Evolutionary conservation across 2,888 invertebrate species (phyloP).

Genomic region (Vesta saturnalis): DNA sequence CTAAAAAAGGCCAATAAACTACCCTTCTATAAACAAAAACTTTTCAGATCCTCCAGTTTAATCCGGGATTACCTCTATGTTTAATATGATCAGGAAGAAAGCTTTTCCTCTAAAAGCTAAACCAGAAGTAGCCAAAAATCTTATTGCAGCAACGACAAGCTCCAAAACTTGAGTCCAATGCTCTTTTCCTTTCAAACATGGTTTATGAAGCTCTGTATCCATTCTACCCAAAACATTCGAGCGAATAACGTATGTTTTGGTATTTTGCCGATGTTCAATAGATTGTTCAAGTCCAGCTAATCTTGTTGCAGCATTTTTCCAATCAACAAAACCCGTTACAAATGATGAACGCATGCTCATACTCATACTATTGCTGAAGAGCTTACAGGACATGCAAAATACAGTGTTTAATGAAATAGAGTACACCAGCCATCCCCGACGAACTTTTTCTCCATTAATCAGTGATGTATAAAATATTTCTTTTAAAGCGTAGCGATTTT

Average conservation of each 20-base stretch:
- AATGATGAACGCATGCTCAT: not conserved
- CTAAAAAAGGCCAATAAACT: no score
- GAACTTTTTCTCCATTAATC: not conserved
- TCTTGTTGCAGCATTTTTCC: slow-evolving; percentile 1
- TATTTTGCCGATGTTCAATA: slow-evolving; percentile 5
- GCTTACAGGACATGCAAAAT: not conserved
- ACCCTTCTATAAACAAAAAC: no score
- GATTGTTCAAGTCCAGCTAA: not conserved
- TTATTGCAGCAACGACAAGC: not conserved
- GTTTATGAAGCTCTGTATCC: slow-evolving; percentile 8
- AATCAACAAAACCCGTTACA: not conserved
- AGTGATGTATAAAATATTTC: not conserved
- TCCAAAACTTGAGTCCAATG: not conserved
- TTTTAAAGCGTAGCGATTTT: not conserved
- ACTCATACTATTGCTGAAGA: slow-evolving; percentile 1
- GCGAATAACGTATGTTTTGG: slow-evolving; percentile 1
- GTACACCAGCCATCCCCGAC: not conserved
- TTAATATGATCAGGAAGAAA: slow-evolving; percentile 2
- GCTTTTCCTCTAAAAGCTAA: slow-evolving; percentile 1
- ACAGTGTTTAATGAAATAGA: not conserved
- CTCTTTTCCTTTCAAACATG: not conserved
- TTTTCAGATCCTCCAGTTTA: no score
- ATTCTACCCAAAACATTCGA: not conserved
- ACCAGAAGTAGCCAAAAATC: not conserved
- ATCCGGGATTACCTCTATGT: slow-evolving; percentile 3